These are phyloP conservation scores for Spea multiplicata DNA, from an alignment of 2,113 vertebrate genomes.

Conservation along the genomic window DNA sequence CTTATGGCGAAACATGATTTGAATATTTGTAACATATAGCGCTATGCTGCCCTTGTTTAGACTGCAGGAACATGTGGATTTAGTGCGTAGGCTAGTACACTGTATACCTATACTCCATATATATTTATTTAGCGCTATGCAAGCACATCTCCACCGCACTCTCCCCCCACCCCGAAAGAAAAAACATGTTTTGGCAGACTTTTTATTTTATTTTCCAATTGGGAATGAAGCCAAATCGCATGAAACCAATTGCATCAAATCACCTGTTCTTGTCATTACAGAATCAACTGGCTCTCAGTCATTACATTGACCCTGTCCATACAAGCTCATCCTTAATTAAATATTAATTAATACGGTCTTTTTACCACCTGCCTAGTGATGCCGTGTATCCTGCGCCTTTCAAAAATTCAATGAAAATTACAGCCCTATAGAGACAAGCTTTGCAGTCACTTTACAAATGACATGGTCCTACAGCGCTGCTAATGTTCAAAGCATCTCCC, in stretches of 20 bases:
- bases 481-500: constrained; percentile 43
- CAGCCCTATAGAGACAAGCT: constrained; percentile 44
- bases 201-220: not conserved
- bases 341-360: constrained; percentile 48
- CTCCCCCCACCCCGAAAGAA: no score
- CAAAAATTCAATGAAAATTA: constrained; percentile 43
- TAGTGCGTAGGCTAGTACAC: no score
- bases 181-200: no score
- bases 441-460: constrained; percentile 48
- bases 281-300: not conserved
- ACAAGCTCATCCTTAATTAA: constrained; percentile 37
- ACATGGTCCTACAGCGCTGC: constrained; percentile 43
- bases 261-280: constrained; percentile 18
- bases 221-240: not conserved
- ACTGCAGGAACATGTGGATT: no score
- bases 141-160: no score
- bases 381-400: constrained; percentile 34
- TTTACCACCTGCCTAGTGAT: constrained; percentile 43
- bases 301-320: constrained; percentile 31
- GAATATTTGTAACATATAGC: no score
- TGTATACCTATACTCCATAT: no score
- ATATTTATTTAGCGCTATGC: no score
- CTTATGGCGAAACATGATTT: no score
- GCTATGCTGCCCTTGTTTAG: no score
- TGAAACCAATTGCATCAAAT: not conserved